Percentiles rank a stretch among this genome's conserved stretches.
These are phyloP conservation scores for Sesamia nonagrioides DNA, from an alignment of 1,140 invertebrate genomes.

Conservation along the genomic window DNA sequence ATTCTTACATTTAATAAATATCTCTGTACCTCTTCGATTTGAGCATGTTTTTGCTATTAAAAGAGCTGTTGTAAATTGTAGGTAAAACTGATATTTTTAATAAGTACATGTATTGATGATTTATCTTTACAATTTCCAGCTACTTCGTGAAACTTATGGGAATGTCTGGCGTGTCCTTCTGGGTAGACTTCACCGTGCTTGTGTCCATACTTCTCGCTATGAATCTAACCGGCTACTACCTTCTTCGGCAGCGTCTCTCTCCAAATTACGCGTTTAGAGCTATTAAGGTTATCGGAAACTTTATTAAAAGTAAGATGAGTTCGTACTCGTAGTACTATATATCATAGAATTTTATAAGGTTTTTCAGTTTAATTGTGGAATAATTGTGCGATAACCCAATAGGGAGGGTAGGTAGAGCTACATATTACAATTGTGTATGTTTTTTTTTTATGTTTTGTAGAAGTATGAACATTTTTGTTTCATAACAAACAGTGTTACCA, in stretches of 20 bases:
- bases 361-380: background rate
- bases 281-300: conserved; percentile 88
- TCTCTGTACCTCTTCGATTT: too few species aligned
- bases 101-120: background rate
- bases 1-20: too few species aligned
- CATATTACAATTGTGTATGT: too few species aligned
- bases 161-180: conserved; percentile 89
- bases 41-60: too few species aligned
- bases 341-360: background rate
- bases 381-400: too few species aligned
- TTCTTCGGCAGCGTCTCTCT: conserved; percentile 89
- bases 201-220: conserved; percentile 88
- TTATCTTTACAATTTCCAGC: conserved; percentile 55
- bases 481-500: background rate
- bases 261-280: conserved; percentile 91
- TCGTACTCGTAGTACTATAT: conserved; percentile 11
- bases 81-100: too few species aligned
- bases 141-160: conserved; percentile 89
- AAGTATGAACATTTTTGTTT: background rate
- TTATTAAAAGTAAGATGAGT: conserved; percentile 89
- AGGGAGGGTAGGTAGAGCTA: too few species aligned
- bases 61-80: too few species aligned
- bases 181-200: conserved; percentile 89
- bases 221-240: conserved; percentile 89
- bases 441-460: background rate